These are phyloP conservation scores for Drosophila robusta DNA, from an alignment of 2,888 invertebrate species.

Conservation along the genomic window DNA sequence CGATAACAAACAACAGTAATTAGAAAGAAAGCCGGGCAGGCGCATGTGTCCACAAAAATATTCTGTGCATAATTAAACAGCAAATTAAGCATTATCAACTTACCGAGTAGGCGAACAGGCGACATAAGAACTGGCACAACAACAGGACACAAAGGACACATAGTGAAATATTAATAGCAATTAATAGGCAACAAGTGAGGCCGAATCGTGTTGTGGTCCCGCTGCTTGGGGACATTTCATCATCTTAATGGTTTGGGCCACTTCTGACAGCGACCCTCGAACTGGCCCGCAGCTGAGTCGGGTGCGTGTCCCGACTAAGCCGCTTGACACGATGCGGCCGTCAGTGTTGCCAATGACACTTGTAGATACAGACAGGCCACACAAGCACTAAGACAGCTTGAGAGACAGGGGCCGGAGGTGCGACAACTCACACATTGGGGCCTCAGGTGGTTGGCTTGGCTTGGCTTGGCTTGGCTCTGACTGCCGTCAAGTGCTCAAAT, in stretches of 20 bases:
- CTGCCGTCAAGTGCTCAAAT: conserved; percentile 18
- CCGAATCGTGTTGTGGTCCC: conserved; percentile 1
- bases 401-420: neutral
- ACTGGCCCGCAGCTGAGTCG: conserved; percentile 25
- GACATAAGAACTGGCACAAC: neutral
- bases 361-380: conserved; percentile 26
- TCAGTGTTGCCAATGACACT: conserved; percentile 42
- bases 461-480: conserved; percentile 20
- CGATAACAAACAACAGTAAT: conserved; percentile 68
- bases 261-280: conserved; percentile 52
- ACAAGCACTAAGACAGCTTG: conserved; percentile 14
- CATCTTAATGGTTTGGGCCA: conserved; percentile 58
- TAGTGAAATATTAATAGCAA: conserved; percentile 74
- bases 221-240: conserved; percentile 62
- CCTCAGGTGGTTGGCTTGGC: conserved; percentile 40
- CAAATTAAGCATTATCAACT: conserved; percentile 72
- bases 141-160: conserved; percentile 21
- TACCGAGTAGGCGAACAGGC: conserved; percentile 2
- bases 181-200: conserved; percentile 75
- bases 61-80: conserved; percentile 72
- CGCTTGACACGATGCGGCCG: conserved; percentile 19
- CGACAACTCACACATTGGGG: conserved; percentile 1
- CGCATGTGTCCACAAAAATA: conserved; percentile 41
- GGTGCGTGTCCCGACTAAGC: conserved; percentile 26
- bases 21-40: conserved; percentile 32